phyloP scores from a whole-genome alignment of 2,888 invertebrate species.

The Drosophila borborema region DNA sequence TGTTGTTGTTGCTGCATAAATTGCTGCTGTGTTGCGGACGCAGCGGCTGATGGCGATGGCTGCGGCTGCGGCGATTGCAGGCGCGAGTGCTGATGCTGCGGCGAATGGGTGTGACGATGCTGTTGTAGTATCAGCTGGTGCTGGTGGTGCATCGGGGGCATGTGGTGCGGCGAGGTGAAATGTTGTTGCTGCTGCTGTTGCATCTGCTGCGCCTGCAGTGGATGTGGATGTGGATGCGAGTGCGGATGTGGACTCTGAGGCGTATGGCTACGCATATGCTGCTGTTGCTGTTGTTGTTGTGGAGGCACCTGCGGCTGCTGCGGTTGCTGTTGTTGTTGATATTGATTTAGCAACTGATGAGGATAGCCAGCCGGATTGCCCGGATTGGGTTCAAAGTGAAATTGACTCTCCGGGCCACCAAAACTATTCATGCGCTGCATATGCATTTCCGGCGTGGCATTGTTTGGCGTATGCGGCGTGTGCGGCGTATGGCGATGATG shows the following conservation, averaged over 20 bases:
- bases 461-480: slow-evolving; percentile 80
- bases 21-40: slow-evolving; percentile 54
- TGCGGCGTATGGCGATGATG: slow-evolving; percentile 81
- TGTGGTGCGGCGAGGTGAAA: slow-evolving; percentile 80
- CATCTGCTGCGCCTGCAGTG: slow-evolving; percentile 72
- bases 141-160: slow-evolving; percentile 79
- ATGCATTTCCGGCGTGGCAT: slow-evolving; percentile 74
- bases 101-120: slow-evolving; percentile 81
- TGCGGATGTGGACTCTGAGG: slow-evolving; percentile 76
- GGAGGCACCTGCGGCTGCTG: slow-evolving; percentile 65
- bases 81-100: slow-evolving; percentile 82
- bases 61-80: slow-evolving; percentile 81
- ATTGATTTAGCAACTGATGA: slow-evolving; percentile 82
- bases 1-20: slow-evolving; percentile 53
- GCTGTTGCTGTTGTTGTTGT: slow-evolving; percentile 73
- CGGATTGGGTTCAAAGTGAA: slow-evolving; percentile 80
- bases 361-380: slow-evolving; percentile 73
- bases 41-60: slow-evolving; percentile 66
- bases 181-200: slow-evolving; percentile 68
- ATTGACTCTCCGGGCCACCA: slow-evolving; percentile 77
- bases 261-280: slow-evolving; percentile 73
- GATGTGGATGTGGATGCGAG: slow-evolving; percentile 56
- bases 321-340: slow-evolving; percentile 77
- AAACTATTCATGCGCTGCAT: slow-evolving; percentile 83
- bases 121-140: slow-evolving; percentile 75